phyloP scores from a whole-genome alignment of 1,140 invertebrate genomes.

The Adoxophyes honmai region DNA sequence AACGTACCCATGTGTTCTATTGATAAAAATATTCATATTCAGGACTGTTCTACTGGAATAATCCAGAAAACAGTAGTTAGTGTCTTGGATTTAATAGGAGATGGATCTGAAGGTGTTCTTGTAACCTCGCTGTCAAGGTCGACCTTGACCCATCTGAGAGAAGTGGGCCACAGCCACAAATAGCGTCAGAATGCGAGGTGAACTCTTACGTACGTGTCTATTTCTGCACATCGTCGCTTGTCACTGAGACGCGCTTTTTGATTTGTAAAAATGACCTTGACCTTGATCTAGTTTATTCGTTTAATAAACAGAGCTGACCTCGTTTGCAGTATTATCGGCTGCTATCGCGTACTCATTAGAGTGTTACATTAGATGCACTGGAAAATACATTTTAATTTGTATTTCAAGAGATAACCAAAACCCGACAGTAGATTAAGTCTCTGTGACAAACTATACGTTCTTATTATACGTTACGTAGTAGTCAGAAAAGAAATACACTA shows the following conservation, averaged over 20 bases:
- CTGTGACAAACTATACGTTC: no score
- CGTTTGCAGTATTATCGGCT: slow-evolving; percentile 70
- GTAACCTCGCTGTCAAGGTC: slow-evolving; percentile 40
- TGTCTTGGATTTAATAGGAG: not conserved
- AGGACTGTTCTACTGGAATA: not conserved
- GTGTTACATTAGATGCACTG: slow-evolving; percentile 44
- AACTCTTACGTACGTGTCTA: slow-evolving; percentile 54
- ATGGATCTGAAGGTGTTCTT: slow-evolving; percentile 6
- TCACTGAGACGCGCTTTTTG: slow-evolving; percentile 64
- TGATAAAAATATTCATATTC: no score
- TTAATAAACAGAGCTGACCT: slow-evolving; percentile 70
- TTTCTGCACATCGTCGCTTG: slow-evolving; percentile 59
- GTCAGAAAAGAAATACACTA: no score
- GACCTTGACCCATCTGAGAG: slow-evolving; percentile 68
- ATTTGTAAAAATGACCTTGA: slow-evolving; percentile 76
- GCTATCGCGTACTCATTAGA: slow-evolving; percentile 65
- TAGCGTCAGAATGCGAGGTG: slow-evolving; percentile 60
- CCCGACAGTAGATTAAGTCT: no score
- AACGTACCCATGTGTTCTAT: not conserved
- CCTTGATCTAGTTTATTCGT: slow-evolving; percentile 72
- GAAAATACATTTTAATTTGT: not conserved
- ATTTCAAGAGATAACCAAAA: no score
- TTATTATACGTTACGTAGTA: no score
- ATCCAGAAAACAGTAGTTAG: not conserved
- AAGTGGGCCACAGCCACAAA: slow-evolving; percentile 57